Evolutionary conservation across 2,113 vertebrate species (phyloP).

Genomic region (Dicaeum eximium): DNA sequence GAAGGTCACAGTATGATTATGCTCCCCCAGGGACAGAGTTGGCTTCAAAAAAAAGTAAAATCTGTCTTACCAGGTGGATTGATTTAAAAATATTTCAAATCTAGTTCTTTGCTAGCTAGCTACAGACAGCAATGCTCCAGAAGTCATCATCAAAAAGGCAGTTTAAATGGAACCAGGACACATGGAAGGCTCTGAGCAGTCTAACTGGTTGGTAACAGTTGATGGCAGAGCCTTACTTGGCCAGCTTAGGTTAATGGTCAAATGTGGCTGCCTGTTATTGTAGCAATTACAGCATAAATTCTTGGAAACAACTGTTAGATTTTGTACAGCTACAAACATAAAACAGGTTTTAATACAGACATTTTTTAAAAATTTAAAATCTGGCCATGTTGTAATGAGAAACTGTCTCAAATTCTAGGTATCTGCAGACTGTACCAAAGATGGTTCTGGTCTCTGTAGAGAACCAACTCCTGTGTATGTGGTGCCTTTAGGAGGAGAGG

Average conservation of each 20-base stretch:
- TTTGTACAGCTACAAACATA: background rate
- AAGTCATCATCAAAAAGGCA: background rate
- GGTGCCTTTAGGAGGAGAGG: background rate
- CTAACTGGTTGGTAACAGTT: background rate
- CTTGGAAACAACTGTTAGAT: background rate
- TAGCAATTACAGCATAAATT: background rate
- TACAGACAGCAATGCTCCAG: background rate
- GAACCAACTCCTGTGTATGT: fast-evolving
- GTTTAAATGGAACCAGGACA: background rate
- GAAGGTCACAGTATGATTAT: background rate
- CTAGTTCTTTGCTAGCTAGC: background rate
- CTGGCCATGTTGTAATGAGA: background rate
- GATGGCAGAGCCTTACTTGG: background rate
- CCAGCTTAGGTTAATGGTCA: background rate
- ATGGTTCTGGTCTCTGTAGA: background rate
- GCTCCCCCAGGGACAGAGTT: background rate
- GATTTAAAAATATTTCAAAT: background rate
- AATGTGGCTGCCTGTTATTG: background rate
- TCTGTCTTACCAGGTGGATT: background rate
- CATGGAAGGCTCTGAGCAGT: background rate
- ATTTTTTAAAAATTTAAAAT: background rate
- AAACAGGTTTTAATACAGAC: background rate
- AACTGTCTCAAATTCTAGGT: background rate
- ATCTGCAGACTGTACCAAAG: background rate
- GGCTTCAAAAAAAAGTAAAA: background rate